phyloP scores from a whole-genome alignment of 2,797 vertebrate species.

The Xenentodon cancila region DNA sequence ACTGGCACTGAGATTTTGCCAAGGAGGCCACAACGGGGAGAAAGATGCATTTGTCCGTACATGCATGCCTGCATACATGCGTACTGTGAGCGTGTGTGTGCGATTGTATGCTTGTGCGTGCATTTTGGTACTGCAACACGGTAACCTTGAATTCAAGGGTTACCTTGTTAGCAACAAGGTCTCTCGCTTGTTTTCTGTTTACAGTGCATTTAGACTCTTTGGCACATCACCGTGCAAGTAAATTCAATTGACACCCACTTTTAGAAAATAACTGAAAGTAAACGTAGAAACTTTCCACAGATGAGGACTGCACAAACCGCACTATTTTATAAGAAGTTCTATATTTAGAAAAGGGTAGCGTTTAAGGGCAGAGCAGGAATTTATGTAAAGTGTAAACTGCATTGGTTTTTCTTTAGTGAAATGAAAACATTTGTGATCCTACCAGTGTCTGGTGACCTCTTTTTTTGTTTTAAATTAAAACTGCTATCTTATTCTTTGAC shows the following conservation, averaged over 20 bases:
- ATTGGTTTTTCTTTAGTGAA: no score
- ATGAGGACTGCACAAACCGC: not conserved
- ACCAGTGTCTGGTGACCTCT: not conserved
- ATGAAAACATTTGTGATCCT: not conserved
- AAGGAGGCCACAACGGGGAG: constrained; percentile 73
- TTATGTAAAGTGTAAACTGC: no score
- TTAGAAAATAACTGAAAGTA: constrained; percentile 11
- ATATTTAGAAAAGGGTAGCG: not conserved
- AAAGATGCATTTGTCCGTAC: constrained; percentile 45
- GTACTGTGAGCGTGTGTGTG: not conserved
- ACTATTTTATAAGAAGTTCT: not conserved
- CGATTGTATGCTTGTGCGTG: constrained; percentile 27
- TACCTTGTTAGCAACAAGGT: constrained; percentile 56
- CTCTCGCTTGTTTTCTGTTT: constrained; percentile 54
- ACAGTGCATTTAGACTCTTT: constrained; percentile 49
- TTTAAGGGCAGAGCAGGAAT: not conserved
- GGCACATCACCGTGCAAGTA: constrained; percentile 28
- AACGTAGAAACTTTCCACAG: constrained; percentile 10
- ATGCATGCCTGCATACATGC: constrained; percentile 23
- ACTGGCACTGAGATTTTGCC: constrained; percentile 78
- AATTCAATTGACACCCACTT: constrained; percentile 31
- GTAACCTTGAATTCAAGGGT: constrained; percentile 72
- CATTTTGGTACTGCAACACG: constrained; percentile 48
- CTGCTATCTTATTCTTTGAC: no score
- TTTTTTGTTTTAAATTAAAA: no score